These are phyloP conservation scores for Solea senegalensis DNA, from an alignment of 2,113 vertebrate genomes.

Conservation along the genomic window DNA sequence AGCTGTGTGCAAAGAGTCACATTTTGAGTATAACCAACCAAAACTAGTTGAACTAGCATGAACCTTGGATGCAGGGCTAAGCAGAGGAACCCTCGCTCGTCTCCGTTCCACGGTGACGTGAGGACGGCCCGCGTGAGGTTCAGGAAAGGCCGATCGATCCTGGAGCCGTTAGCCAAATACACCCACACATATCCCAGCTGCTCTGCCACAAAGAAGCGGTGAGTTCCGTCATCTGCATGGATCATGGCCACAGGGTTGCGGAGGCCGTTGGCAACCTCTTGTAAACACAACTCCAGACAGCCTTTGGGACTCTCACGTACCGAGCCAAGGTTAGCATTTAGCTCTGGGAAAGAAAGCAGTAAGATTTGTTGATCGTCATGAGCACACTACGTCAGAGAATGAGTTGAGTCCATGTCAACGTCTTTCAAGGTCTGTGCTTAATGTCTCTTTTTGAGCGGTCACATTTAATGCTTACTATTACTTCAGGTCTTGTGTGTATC, in stretches of 20 bases:
- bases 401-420: too few relatives aligned
- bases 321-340: constrained; percentile 80
- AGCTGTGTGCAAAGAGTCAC: neutral
- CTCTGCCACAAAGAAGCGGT: constrained; percentile 86
- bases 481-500: neutral
- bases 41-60: neutral
- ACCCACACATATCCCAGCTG: constrained; percentile 86
- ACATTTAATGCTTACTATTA: too few relatives aligned
- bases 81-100: constrained; percentile 86
- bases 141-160: constrained; percentile 84
- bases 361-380: neutral
- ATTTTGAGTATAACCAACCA: neutral
- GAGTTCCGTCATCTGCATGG: constrained; percentile 83
- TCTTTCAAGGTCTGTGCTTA: neutral
- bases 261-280: constrained; percentile 84
- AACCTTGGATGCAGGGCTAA: constrained; percentile 83
- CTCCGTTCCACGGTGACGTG: constrained; percentile 84
- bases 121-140: constrained; percentile 83
- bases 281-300: constrained; percentile 84
- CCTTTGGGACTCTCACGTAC: constrained; percentile 77
- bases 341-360: constrained; percentile 46
- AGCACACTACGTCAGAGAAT: neutral
- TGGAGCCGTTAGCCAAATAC: constrained; percentile 82
- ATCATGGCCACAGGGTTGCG: constrained; percentile 87
- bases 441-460: neutral